Base-by-base conservation (phyloP, 2,888 invertebrate species). In the Cremastobaeus sp. region DNA sequence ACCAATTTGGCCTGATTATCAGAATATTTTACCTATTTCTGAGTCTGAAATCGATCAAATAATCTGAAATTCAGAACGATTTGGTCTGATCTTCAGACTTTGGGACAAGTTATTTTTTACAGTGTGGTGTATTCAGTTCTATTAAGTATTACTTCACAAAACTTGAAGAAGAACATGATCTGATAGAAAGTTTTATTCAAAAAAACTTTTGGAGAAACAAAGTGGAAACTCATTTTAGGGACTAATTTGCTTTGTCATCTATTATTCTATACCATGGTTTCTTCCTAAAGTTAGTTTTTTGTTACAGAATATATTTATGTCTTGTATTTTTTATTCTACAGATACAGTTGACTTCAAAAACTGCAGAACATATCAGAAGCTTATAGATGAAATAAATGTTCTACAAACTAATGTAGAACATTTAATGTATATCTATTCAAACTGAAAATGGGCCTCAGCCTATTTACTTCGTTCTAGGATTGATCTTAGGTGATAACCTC, bases 311-410 rank as follows among this genome's bases (percentile, higher is more conserved):
- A 55, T 55, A 9, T 11, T 55, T 9, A 43, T 55, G 20, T 18
- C 54, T 3, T 2, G 41, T 6, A 25, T 55, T 3, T 55, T 43
- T n/a, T 25, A 30, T 43, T 32, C 30, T 32, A 20, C 32, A 18
- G 43, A 20, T 43, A 55, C 18, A 55, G 32, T 17, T n/a, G 32
- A 21, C 30, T 12, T 20, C 11, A 30, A 9, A 55, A 55, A 21
- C 3, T 20, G 21, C 30, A 55, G 32, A 9, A 21, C 1, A 43
- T 55, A 32, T 32, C 18, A 8, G n/a, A 30, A 11, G 32, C 32
- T 55, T 43, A 55, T 55, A 12, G 30, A 55, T 32, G 55, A 55
- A 43, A 11, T 55, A 12, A 55, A 55, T 32, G 41, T 32, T 55
- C 43, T 55, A 32, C 41, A 32, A n/a, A 6, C 34, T 6, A 12